Conservation (phyloP, 2,888 invertebrate species). For the Sicus ferrugineus region DNA sequence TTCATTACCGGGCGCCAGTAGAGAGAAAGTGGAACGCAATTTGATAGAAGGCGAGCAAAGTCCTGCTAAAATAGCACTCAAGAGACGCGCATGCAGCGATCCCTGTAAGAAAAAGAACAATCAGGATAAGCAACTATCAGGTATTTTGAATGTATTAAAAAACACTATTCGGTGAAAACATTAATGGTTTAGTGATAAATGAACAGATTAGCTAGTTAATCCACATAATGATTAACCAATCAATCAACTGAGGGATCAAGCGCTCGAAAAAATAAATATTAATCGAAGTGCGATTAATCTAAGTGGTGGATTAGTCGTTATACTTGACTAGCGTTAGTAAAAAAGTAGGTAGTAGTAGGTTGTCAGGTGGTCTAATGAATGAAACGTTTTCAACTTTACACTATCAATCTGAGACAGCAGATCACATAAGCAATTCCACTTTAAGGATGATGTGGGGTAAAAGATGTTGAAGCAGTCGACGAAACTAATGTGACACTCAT, state of each 20-base stretch:
- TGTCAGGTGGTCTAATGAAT: too few species aligned
- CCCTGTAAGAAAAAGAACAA: conserved; percentile 44
- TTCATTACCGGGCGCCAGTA: conserved; percentile 67
- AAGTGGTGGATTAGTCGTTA: too few species aligned
- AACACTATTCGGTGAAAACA: too few species aligned
- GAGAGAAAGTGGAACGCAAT: conserved; percentile 78
- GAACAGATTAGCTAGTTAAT: too few species aligned
- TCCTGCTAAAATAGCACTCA: conserved; percentile 85
- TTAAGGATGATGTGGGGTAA: conserved; percentile 90
- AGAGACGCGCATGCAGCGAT: conserved; percentile 66
- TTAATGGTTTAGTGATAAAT: too few species aligned
- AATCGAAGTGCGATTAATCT: too few species aligned
- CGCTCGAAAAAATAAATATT: too few species aligned
- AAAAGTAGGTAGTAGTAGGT: not conserved
- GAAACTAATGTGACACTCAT: conserved; percentile 90
- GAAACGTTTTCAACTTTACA: conserved; percentile 59
- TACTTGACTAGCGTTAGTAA: too few species aligned
- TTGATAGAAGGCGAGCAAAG: conserved; percentile 81
- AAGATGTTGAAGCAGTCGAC: conserved; percentile 94
- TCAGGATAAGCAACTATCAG: too few species aligned
- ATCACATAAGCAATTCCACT: conserved; percentile 92
- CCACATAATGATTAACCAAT: too few species aligned
- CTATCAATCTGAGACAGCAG: conserved; percentile 76
- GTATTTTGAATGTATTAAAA: too few species aligned
- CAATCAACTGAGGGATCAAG: too few species aligned